Base-by-base conservation (phyloP, 1,140 invertebrate species). In the Trachymyrmex cornetzi region DNA sequence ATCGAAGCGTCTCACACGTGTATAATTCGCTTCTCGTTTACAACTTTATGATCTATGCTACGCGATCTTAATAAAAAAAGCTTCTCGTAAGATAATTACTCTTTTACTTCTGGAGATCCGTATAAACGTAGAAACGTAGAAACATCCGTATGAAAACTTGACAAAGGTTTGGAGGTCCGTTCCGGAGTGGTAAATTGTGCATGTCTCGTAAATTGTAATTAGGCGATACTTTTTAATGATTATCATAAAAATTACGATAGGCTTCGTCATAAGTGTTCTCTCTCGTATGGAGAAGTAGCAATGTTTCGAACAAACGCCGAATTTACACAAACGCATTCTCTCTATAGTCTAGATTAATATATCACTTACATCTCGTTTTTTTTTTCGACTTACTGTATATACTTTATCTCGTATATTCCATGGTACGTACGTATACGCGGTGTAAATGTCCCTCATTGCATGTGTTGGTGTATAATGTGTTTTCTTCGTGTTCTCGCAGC, bases 101-200 rank as follows among this genome's bases (percentile, higher is more conserved):
- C 22, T 64, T 87, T 90, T 90, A 86, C 75, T 88, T 77, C 81
- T 84, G 88, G 91, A 93, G 93, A 94, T 94, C 91, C 92, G 93
- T 94, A 94, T 93, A 94, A 94, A 95, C 94, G 94, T 94, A 95
- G 93, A 95, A 94, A 94, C 88, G 94, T 94, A 95, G 93, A 95
- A 94, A 94, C 87, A 91, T 93, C 88, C 91, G 12, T 93, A 93
- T 93, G 90, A 94, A 94, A 94, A 94, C 88, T 88, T 94, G 92
- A 92, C 93, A 94, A 94, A 94, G 90, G 91, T 94, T 92, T 2
- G 30, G 30, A 34, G 30, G 30, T 34, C 87, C 85, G 85, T 90
- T 91, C 64, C 72, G 53, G 90, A 87, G 72, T 92, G 87, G 87
- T 92, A 89, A 80, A 87, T 92, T 93, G 93, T 94, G 93, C 88